Base-by-base conservation (phyloP, 1,140 invertebrate genomes). In the Pseudomyrmex concolor region DNA sequence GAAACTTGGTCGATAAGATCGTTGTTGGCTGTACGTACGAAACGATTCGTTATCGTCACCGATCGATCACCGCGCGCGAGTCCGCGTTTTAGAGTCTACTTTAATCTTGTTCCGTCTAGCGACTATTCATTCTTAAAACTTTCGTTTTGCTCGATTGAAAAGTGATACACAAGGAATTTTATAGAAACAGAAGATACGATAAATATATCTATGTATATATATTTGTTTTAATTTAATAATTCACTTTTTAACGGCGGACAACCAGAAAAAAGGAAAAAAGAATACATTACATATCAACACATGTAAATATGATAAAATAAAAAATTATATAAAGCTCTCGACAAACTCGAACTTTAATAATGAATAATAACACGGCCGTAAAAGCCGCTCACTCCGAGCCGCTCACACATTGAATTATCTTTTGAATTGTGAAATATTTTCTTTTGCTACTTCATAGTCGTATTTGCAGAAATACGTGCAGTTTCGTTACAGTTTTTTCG, bases 1-100 rank as follows among this genome's bases (percentile, higher is more conserved):
- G 86, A 85, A 89, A 83, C 83, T 85, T 78, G 67, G 59, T 50
- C 78, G 83, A 89, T 89, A 85, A 87, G 83, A 88, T 88, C 87
- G 76, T 88, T 51, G 66, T 76, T 71, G 34, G n/a, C n/a, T 54
- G 76, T 66, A 70, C 62, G n/a, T 51, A 22, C 13, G 66, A 43
- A 85, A 84, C 88, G 89, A 92, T 92, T 84, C 74, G 86, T 92
- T 90, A 89, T 83, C 84, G 86, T 92, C 86, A 77, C 54, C 87
- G 76, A 90, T 91, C 89, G 90, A 85, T 92, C 87, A 91, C 85
- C 63, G 57, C 67, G 74, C 71, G 48, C 67, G 54, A 77, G 9
- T n/a, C 51, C 54, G 81, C 81, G 84, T 87, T 84, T 84, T 67
- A 51, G 19, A 59, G 63, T 84, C 74, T 71, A 62, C 63, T 80